Conservation (phyloP, 2,113 vertebrate species). For the Anhinga anhinga region DNA sequence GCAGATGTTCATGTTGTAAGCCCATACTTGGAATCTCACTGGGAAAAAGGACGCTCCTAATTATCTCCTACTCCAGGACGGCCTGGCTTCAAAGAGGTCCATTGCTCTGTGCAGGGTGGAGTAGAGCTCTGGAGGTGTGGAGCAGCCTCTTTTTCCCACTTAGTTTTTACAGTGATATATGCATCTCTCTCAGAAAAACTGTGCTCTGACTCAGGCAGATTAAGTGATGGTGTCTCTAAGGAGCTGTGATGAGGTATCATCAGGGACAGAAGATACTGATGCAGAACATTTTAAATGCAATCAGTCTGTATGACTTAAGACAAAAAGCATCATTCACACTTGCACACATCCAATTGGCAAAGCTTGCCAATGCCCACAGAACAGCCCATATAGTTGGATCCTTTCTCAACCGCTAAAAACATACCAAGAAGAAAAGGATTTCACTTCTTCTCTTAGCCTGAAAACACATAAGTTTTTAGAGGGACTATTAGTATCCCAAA, state of each 20-base stretch:
- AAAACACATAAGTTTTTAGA: conserved; percentile 34
- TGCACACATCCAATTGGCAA: not conserved
- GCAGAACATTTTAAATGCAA: conserved; percentile 4
- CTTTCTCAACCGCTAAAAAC: conserved; percentile 7
- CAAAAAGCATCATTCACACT: conserved; percentile 1
- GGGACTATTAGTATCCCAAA: not conserved
- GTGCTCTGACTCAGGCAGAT: conserved; percentile 24
- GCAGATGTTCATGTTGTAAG: not conserved
- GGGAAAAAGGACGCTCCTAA: not conserved
- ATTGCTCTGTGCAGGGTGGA: not conserved
- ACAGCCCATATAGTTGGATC: not conserved
- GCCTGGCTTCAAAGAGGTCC: not conserved
- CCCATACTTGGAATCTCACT: not conserved
- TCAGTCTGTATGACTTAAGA: conserved; percentile 17
- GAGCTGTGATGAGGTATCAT: not conserved
- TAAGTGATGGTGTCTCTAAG: not conserved
- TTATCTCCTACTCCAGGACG: not conserved
- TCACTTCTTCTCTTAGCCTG: not conserved
- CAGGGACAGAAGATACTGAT: not conserved
- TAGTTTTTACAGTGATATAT: not conserved
- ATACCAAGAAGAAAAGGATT: conserved; percentile 22
- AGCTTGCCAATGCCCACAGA: not conserved
- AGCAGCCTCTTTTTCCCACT: not conserved
- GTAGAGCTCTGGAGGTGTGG: not conserved
- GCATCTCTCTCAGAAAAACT: not conserved